Evolutionary conservation across 2,113 vertebrate species (phyloP), one percentile per base, ranked within the genome.

Genomic region (Toxotes jaculatrix): DNA sequence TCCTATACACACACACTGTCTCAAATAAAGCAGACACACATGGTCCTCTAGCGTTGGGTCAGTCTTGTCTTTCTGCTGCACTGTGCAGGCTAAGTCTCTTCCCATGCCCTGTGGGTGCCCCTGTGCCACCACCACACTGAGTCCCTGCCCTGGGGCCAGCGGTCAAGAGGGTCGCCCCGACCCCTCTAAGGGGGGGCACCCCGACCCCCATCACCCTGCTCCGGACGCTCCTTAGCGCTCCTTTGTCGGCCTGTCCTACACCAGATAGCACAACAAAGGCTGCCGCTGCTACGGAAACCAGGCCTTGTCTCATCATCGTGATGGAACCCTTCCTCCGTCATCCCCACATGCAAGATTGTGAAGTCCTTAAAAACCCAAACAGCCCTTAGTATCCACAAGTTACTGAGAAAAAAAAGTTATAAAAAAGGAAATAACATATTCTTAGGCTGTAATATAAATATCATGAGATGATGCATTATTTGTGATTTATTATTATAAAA

Each of bases 81-180:
- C 86, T 87, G 60, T 75, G 73, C 71, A 80, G 87, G 82, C 89
- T 93, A 88, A 93, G 90, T 91, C 95, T 95, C 95, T 96, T 97
- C 97, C 97, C 95, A 96, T 96, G 95, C 77, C 93, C 94, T 82
- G 87, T 76, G 70, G 61, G 85, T 95, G 93, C 96, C 96, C 96
- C 95, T 95, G 95, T 96, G 96, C 95, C 94, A 95, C 95, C 95
- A 94, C 89, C 95, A 95, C 95, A 95, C 95, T 96, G 95, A 96
- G 96, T 93, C 95, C 94, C 95, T 96, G 92, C 94, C 93, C 92
- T 80, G 87, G 95, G 96, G 92, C 90, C 96, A 91, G 63, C 91
- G 95, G 95, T 96, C 94, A 97, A 95, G 95, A 96, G 96, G 96
- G 96, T 97, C 95, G 96, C 88, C 84, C 78, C 36, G 95, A 96